Base-by-base conservation (phyloP, 2,888 invertebrate species). In the Heliconius charithonia region DNA sequence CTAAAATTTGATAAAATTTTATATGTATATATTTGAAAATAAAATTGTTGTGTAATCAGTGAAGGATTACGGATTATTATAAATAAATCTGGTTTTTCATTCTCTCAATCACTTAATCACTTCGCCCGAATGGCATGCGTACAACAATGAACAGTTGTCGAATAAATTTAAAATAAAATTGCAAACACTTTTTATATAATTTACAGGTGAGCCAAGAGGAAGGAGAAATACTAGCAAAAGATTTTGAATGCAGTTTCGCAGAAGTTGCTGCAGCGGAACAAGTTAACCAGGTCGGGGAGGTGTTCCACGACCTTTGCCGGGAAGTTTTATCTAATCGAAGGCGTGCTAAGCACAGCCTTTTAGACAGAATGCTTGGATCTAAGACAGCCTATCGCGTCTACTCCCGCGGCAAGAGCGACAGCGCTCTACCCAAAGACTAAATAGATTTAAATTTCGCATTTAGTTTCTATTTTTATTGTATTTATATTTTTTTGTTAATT, bases 261-360 rank as follows among this genome's bases (percentile, higher is more conserved):
- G 98, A 98, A 92, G 97, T 98, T 19, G 97, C 98, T 0, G 98
- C 98, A 0, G 98, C 98, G 0, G 98, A 98, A 89, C 98, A 98
- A 92, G 97, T 97, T 16, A 96, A 96, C 77, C 97, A 97, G 88
- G 97, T 98, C 9, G 97, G 97, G 0, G 97, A 98, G 82, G 97
- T 97, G 27, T 98, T 97, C 93, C 97, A 97, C 88, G 98, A 98
- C 85, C 95, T 98, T 37, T 98, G 98, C 89, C 96, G 97, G 32
- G 97, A 98, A 85, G 97, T 98, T 7, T 93, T 98, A 80, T 96
- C 97, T 29, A 96, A 97, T 16, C 95, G 98, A 85, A 95, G 98
- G 84, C 96, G 98, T 88, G 97, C 97, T 84, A 98, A 98, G 89
- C 98, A 98, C 88, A 98, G 98, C 74, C 91, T 98, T 4, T 90